Conservation (phyloP, 2,113 vertebrate genomes). For the Neodon shergylaensis region DNA sequence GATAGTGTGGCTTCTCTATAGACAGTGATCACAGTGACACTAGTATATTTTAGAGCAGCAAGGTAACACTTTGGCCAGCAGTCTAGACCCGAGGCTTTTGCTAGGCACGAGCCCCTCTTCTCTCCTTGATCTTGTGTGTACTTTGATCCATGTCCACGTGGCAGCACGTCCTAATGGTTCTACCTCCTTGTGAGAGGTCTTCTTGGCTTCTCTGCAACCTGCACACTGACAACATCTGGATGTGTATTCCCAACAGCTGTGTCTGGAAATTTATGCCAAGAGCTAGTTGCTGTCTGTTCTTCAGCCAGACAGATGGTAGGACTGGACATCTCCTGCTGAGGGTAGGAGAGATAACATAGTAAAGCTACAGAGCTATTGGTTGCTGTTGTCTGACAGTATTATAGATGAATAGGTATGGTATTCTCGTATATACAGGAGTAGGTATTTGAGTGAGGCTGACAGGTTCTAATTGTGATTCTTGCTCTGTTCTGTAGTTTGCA, state of each 20-base stretch:
- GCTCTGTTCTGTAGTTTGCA: neutral
- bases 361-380: neutral
- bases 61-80: neutral
- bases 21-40: neutral
- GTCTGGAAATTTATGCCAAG: neutral
- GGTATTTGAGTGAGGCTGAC: neutral
- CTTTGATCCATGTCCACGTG: neutral
- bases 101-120: neutral
- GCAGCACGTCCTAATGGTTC: neutral
- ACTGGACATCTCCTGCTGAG: neutral
- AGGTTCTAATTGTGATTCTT: neutral
- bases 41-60: neutral
- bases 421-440: neutral
- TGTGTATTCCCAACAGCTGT: neutral
- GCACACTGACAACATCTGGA: neutral
- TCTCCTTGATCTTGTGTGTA: neutral
- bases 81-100: neutral
- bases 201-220: neutral
- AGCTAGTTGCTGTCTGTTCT: neutral
- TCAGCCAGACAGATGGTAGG: neutral
- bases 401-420: neutral
- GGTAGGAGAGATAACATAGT: neutral
- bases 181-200: neutral
- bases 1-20: neutral
- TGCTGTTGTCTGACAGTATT: neutral